Conservation (phyloP, 2,113 vertebrate genomes). For the Pantherophis guttatus region DNA sequence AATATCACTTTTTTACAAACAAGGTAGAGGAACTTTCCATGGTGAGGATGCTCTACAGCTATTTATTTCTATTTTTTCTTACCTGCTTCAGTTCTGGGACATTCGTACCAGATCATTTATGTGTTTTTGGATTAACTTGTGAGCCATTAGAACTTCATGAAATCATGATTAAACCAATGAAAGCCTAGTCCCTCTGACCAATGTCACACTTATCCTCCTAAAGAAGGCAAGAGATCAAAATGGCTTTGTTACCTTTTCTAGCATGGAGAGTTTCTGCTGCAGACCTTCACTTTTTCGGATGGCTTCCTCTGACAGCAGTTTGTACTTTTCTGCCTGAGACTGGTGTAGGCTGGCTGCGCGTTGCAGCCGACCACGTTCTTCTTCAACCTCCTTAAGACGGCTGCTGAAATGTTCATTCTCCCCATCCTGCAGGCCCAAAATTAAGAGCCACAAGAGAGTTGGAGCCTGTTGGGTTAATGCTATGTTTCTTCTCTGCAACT, state of each 20-base stretch:
- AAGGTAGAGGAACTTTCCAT: neutral
- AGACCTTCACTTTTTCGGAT: constrained; percentile 76
- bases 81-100: neutral
- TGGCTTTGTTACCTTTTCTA: constrained; percentile 79
- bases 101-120: neutral
- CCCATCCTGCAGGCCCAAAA: constrained; percentile 76
- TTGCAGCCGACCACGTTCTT: constrained; percentile 78
- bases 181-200: neutral
- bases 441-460: neutral
- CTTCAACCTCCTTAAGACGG: constrained; percentile 79
- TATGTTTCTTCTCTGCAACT: neutral
- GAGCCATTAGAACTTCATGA: neutral
- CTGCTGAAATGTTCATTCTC: constrained; percentile 77
- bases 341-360: constrained; percentile 74
- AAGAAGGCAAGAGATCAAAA: neutral
- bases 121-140: neutral
- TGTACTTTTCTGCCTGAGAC: constrained; percentile 85
- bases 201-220: neutral
- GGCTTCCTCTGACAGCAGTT: constrained; percentile 78
- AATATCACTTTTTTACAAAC: neutral
- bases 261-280: constrained; percentile 75
- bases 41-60: neutral
- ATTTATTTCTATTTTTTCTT: neutral
- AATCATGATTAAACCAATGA: neutral
- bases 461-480: neutral